A percentile compares a stretch with the other conserved stretches of the same genome.
Evolutionary conservation across 2,113 vertebrate species (phyloP).

Genomic region (Anseranas semipalmata): DNA sequence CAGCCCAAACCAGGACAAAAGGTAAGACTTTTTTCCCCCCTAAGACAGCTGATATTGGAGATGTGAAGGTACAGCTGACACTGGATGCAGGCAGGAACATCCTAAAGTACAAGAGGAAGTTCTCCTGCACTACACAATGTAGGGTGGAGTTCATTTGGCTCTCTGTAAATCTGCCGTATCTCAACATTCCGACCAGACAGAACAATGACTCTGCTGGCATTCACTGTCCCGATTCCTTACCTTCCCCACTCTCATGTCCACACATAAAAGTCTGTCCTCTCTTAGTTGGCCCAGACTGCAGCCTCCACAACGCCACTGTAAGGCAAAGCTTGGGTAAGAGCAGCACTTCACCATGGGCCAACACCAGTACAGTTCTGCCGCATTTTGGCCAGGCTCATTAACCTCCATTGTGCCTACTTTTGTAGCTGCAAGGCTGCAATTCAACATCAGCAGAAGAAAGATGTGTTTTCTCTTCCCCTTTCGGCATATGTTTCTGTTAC

Average conservation of each 20-base stretch:
- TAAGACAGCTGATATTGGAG: rapidly evolving
- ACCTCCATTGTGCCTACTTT: not conserved
- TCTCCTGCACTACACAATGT: not conserved
- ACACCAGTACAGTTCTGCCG: not conserved
- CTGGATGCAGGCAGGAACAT: not conserved
- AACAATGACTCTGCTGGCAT: not conserved
- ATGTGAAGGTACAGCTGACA: not conserved
- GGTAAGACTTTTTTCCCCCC: not conserved
- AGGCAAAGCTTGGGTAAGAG: not conserved
- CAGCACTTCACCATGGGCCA: not conserved
- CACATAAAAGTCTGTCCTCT: not conserved
- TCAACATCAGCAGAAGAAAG: not conserved
- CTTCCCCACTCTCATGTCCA: not conserved
- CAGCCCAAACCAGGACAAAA: too few relatives aligned
- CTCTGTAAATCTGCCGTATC: not conserved
- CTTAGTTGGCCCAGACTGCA: not conserved
- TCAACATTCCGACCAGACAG: not conserved
- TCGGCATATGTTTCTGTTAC: not conserved
- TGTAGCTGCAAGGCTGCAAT: not conserved
- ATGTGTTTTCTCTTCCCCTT: too few relatives aligned
- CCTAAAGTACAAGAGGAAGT: not conserved
- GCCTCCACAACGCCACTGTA: rapidly evolving
- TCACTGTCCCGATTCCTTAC: not conserved
- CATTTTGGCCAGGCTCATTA: not conserved
- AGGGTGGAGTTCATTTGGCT: not conserved